Percentiles rank a stretch among this genome's conserved stretches.
Conservation (phyloP, 2,888 invertebrate species). For the Molorchus minor region DNA sequence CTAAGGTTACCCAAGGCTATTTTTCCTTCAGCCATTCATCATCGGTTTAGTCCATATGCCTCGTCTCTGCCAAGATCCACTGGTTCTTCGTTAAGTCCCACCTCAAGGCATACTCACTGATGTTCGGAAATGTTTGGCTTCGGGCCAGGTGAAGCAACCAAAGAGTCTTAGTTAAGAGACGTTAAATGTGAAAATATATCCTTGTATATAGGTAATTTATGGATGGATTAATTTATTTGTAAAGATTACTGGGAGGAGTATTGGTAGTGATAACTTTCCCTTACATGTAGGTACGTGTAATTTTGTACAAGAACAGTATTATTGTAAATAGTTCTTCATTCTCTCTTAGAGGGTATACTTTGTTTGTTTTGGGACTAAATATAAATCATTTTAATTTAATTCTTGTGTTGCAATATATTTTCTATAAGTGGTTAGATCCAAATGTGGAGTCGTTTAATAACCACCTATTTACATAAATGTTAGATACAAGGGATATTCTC, state of each 20-base stretch:
- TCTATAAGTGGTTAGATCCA: too few species aligned
- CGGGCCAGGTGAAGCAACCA: conserved; percentile 44
- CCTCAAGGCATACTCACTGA: conserved; percentile 53
- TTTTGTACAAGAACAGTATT: conserved; percentile 56
- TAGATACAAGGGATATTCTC: too few species aligned
- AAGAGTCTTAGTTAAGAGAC: conserved; percentile 52
- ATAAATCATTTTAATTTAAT: too few species aligned
- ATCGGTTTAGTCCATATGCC: conserved; percentile 63
- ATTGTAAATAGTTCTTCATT: conserved; percentile 50
- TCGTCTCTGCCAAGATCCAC: conserved; percentile 47
- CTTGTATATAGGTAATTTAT: conserved; percentile 40
- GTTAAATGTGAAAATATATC: conserved; percentile 47
- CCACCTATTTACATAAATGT: too few species aligned
- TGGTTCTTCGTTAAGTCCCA: conserved; percentile 50
- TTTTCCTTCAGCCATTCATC: conserved; percentile 61
- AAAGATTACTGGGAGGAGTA: conserved; percentile 31
- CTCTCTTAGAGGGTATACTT: conserved; percentile 43
- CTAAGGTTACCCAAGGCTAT: conserved; percentile 62
- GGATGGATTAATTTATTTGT: conserved; percentile 27
- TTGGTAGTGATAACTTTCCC: conserved; percentile 45
- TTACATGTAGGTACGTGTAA: conserved; percentile 47
- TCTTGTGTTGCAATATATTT: too few species aligned
- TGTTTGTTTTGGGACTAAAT: conserved; percentile 35
- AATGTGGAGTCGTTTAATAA: too few species aligned
- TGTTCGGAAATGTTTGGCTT: conserved; percentile 27